Percentiles rank a stretch among this genome's conserved stretches.
Conservation (phyloP, 2,113 vertebrate genomes). For the Pygoscelis adeliae region DNA sequence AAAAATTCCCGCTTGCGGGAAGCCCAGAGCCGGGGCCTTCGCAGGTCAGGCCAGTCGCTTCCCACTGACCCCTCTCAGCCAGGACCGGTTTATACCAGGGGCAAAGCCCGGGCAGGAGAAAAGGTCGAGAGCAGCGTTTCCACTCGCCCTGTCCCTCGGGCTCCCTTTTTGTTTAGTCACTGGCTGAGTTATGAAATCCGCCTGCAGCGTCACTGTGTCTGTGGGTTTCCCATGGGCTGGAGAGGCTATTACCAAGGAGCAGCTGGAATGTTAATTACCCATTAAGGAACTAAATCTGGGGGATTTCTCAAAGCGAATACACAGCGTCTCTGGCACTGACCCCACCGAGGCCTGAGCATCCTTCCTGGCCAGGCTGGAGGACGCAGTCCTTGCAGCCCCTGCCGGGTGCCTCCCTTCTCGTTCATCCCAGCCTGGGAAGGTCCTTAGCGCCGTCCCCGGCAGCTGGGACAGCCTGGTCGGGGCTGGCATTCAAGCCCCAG, state of each 20-base stretch:
- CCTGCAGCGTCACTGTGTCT: neutral
- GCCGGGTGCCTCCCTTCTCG: neutral
- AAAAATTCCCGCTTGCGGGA: neutral
- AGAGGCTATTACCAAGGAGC: neutral
- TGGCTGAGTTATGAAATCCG: neutral
- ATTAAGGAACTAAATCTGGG: slow-evolving; percentile 51
- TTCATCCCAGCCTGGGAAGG: neutral
- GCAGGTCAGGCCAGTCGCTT: neutral
- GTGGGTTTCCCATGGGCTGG: slow-evolving; percentile 35
- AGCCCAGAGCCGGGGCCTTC: neutral
- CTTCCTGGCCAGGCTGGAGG: neutral
- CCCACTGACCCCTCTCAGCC: neutral
- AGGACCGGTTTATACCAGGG: neutral
- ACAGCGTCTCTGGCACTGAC: slow-evolving; percentile 26
- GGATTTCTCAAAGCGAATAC: slow-evolving; percentile 55
- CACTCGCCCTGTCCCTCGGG: neutral
- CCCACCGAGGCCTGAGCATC: neutral
- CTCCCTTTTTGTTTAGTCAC: slow-evolving; percentile 46
- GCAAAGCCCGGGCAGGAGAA: neutral
- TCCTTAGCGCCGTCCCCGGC: neutral
- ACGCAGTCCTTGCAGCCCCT: neutral
- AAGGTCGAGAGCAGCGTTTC: neutral
- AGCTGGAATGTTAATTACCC: slow-evolving; percentile 47
- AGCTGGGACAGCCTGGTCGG: neutral
- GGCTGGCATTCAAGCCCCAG: neutral